Conservation (phyloP, 2,888 invertebrate species). For the Hirtodrosophila cameraria region DNA sequence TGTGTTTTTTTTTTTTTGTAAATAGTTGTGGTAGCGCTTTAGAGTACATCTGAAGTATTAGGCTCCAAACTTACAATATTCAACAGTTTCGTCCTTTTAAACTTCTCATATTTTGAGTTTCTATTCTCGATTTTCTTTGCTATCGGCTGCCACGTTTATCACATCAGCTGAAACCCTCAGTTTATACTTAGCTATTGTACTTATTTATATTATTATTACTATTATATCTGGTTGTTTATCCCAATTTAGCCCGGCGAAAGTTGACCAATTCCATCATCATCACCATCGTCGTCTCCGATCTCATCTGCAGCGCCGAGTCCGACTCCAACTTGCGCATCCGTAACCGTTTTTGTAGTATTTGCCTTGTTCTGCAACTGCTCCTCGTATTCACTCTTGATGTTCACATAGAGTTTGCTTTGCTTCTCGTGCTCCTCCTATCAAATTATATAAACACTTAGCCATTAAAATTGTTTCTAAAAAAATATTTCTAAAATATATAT, state of each 20-base stretch:
- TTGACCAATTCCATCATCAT: not conserved
- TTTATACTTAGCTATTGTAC: constrained; percentile 9
- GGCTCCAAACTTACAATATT: constrained; percentile 17
- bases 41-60: constrained; percentile 5
- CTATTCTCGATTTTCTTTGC: constrained; percentile 12
- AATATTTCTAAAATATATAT: too few species aligned
- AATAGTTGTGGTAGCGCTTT: constrained; percentile 31
- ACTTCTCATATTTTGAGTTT: not conserved
- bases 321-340: not conserved
- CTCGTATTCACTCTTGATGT: constrained; percentile 82
- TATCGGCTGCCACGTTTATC: constrained; percentile 41
- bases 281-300: not conserved
- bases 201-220: not conserved
- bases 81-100: not conserved
- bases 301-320: not conserved
- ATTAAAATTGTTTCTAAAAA: too few species aligned
- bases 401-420: constrained; percentile 82
- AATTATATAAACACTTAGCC: not conserved
- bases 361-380: constrained; percentile 75
- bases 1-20: constrained; percentile 23
- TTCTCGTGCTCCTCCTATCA: constrained; percentile 83
- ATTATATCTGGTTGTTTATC: not conserved
- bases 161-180: constrained; percentile 53
- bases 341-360: constrained; percentile 37
- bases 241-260: constrained; percentile 11